Conservation (phyloP, 2,888 invertebrate genomes). For the Drosophila antonietae region DNA sequence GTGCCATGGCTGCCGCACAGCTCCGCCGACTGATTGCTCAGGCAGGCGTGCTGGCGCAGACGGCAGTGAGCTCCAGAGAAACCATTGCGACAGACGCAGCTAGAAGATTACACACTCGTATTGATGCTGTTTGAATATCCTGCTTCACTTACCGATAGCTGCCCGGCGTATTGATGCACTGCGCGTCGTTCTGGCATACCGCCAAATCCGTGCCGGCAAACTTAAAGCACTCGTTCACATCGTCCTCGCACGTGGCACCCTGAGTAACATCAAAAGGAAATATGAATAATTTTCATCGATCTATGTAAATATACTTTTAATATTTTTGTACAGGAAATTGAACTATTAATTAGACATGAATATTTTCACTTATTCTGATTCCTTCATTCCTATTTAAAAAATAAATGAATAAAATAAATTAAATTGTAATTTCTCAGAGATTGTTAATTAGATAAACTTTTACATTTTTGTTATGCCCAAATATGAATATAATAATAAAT, state of each 20-base stretch:
- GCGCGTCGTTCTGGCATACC: constrained; percentile 95
- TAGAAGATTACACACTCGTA: constrained; percentile 67
- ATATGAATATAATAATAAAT: too few species aligned
- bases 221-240: constrained; percentile 94
- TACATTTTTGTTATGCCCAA: too few species aligned
- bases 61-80: constrained; percentile 94
- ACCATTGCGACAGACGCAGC: constrained; percentile 91
- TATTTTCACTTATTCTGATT: too few species aligned
- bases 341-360: too few species aligned
- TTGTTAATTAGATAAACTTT: too few species aligned
- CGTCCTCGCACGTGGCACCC: constrained; percentile 90
- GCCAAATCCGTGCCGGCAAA: constrained; percentile 91
- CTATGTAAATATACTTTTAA: too few species aligned
- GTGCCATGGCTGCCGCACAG: constrained; percentile 96
- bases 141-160: constrained; percentile 88
- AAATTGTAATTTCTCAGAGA: too few species aligned
- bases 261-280: constrained; percentile 25
- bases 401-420: too few species aligned
- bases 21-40: constrained; percentile 88
- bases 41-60: constrained; percentile 90
- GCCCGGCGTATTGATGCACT: constrained; percentile 92
- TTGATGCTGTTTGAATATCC: too few species aligned
- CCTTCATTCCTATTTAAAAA: too few species aligned
- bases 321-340: too few species aligned
- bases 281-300: background rate